A percentile compares a stretch with the other conserved stretches of the same genome.
These are phyloP conservation scores for Isoperla grammatica DNA, from an alignment of 2,888 invertebrate genomes.

Conservation along the genomic window DNA sequence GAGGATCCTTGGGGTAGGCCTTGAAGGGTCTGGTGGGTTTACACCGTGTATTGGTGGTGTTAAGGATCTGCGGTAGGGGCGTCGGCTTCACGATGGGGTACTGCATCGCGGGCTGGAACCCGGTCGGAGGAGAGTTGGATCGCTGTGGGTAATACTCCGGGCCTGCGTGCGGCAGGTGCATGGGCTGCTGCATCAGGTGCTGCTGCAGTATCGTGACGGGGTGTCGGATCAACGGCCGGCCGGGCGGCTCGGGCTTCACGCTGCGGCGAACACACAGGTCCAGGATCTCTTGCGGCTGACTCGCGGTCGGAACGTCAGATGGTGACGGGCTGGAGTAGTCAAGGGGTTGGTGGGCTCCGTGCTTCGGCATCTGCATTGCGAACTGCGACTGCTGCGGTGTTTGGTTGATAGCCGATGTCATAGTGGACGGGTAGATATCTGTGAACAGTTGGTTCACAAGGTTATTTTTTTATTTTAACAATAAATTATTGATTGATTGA, in stretches of 20 bases:
- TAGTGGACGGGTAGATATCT: background rate
- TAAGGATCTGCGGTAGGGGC: conserved; percentile 5
- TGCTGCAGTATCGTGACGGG: conserved; percentile 11
- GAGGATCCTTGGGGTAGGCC: conserved; percentile 65
- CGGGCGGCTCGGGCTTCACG: background rate
- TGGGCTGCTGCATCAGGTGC: background rate
- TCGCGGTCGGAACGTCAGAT: background rate
- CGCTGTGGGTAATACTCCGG: background rate
- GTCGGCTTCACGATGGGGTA: conserved; percentile 2
- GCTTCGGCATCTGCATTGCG: background rate
- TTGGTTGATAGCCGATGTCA: background rate
- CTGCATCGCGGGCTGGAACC: background rate
- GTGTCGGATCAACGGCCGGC: background rate
- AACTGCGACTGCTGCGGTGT: background rate
- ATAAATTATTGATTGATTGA: no score
- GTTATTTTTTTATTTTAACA: no score
- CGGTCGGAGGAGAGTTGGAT: background rate
- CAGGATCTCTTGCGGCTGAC: conserved; percentile 12
- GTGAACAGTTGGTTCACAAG: background rate
- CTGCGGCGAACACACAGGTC: conserved; percentile 13
- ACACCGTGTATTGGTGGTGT: conserved; percentile 29
- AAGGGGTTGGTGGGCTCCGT: conserved; percentile 1
- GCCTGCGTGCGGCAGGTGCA: background rate
- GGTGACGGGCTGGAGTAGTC: conserved; percentile 11
- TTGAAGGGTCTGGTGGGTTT: conserved; percentile 59